A percentile compares a stretch with the other conserved stretches of the same genome.
phyloP scores from a whole-genome alignment of 2,888 invertebrate species.

The Stenichneumon culpator region DNA sequence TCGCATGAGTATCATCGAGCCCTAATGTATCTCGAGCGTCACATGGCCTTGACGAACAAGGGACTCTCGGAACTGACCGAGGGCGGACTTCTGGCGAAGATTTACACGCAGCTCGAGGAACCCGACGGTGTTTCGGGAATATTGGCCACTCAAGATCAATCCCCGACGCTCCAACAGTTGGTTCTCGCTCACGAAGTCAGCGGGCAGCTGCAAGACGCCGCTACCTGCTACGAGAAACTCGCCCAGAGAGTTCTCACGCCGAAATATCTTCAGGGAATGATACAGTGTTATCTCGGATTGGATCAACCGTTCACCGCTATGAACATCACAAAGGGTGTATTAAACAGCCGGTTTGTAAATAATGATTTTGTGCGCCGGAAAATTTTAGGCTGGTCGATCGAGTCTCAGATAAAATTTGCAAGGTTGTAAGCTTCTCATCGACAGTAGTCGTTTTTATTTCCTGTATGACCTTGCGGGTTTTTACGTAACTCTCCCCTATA shows the following conservation, averaged over 20 bases:
- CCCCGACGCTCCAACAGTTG: constrained; percentile 92
- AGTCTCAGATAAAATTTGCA: not conserved
- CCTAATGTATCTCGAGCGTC: constrained; percentile 91
- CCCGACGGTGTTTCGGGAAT: constrained; percentile 95
- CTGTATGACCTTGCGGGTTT: no score
- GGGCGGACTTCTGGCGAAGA: constrained; percentile 86
- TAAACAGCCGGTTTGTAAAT: constrained; percentile 85
- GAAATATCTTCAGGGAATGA: constrained; percentile 89
- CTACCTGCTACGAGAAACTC: constrained; percentile 94
- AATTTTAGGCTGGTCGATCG: no score
- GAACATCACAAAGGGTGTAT: constrained; percentile 90
- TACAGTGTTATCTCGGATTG: constrained; percentile 94
- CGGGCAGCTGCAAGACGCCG: constrained; percentile 93
- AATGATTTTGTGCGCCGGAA: not conserved
- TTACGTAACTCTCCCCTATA: no score
- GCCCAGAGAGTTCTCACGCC: constrained; percentile 86
- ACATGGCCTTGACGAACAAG: constrained; percentile 86
- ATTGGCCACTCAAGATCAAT: constrained; percentile 90
- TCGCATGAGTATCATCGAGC: constrained; percentile 92
- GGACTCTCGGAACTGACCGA: constrained; percentile 80
- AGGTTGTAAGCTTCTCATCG: not conserved
- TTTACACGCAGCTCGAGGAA: constrained; percentile 95
- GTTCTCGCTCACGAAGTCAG: constrained; percentile 94
- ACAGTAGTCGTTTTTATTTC: no score
- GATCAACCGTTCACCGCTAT: constrained; percentile 95